Evolutionary conservation across 2,113 vertebrate genomes (phyloP), one percentile per base, ranked within the genome.

Genomic region (Acanthochromis polyacanthus): DNA sequence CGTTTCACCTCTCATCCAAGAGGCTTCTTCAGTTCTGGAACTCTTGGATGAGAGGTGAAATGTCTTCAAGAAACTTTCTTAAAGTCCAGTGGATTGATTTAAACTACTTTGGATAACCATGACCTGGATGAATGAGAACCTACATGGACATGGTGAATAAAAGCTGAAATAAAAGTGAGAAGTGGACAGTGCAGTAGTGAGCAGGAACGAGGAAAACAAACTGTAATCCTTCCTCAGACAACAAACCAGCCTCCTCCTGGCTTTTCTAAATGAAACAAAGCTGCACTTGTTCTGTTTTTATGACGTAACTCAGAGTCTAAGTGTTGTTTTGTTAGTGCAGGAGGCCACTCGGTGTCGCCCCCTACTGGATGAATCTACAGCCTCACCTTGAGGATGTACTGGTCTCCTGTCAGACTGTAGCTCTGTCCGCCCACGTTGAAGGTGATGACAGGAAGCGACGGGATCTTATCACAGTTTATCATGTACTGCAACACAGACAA

Each of bases 381-480:
- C 65, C 95, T 0, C 81, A 99, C 98, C 96, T 99, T 96, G 17
- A 99, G 95, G 14, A 96, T 10, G 45, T 99, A 99, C 58, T 97
- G 88, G 0, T 97, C 88, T 6, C 95, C 88, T 0, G 93, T 94
- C 72, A 99, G 95, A 0, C 0, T 3, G 82, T 95, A 99, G 23
- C 16, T 1, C 69, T 89, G 81, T 20, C 93, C 94, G 4, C 96
- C 96, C 11, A 99, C 17, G 0, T 2, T 90, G 48, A 99, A 83
- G 0, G 88, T 89, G 90, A 99, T 11, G 0, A 81, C 20, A 1
- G 98, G 98, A 69, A 99, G 94, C 0, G 95, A 75, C 0, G 96
- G 78, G 28, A 99, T 81, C 80, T 97, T 98, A 2, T 96, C 94
- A n/a, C 98, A 99, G 71, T 88, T 92, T 20, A 99, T 71, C 86